Base-by-base conservation (phyloP, 2,797 vertebrate genomes). In the Helostoma temminkii region DNA sequence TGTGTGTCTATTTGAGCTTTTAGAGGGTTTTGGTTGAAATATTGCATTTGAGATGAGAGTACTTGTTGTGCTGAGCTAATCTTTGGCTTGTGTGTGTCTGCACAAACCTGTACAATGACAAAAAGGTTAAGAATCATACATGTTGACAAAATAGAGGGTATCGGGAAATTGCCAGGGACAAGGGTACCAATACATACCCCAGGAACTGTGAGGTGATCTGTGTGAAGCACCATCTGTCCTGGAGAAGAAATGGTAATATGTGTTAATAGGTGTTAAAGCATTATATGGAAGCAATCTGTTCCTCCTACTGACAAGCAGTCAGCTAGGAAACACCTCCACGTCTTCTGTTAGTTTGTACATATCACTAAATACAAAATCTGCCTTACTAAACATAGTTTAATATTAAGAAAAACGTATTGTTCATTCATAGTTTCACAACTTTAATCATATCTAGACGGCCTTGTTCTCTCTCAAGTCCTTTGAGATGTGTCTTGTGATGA, bases 171-270 rank as follows among this genome's bases (percentile, higher is more conserved):
- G 9, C 9, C 6, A 12, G 9, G 47, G 37, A 36, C 14, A 32
- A 15, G 3, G 21, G 5, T 30, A 50, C 45, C 46, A 41, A 42
- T 21, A 8, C n/a, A 4, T 3, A 12, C 6, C 12, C 1, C 8
- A 21, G 50, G 32, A 52, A 16, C 11, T 30, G 57, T 4, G 45
- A 60, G 63, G 64, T 56, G 58, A 64, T 54, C 39, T 30, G 59
- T 43, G 46, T 9, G 36, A 39, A 37, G 37, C 22, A 0, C 74
- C 81, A 83, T 83, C 77, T 83, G 81, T 76, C 50, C 59, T 6
- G 37, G 34, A 24, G 62, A 52, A 6, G 28, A 11, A 46, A 21
- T 1, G 15, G 43, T 42, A 30, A 60, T 19, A 37, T 9, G 36
- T 25, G 26, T 63, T 63, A 39, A 53, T 39, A 48, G 77, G 58